A percentile compares a stretch with the other conserved stretches of the same genome.
These are phyloP conservation scores for Pyrochroa serraticornis DNA, from an alignment of 2,888 invertebrate genomes.

Conservation along the genomic window DNA sequence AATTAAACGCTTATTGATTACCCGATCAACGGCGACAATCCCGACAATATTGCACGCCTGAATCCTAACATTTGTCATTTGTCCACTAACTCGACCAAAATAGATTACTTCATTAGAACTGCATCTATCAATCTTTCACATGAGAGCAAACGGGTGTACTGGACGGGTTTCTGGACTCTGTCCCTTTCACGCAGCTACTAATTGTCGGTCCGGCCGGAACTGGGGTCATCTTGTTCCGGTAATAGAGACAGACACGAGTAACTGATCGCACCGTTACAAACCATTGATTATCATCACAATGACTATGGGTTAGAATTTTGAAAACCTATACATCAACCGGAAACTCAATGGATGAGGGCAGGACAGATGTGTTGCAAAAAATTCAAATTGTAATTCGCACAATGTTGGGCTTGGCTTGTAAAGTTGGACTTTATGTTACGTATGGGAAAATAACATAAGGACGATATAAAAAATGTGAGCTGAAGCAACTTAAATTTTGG, in stretches of 20 bases:
- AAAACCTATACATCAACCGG: neutral
- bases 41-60: neutral
- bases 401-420: neutral
- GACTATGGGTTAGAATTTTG: too few species aligned
- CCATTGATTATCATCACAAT: too few species aligned
- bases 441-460: too few species aligned
- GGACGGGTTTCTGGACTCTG: neutral
- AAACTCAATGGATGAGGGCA: neutral
- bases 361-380: neutral
- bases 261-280: neutral
- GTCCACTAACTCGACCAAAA: constrained; percentile 5
- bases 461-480: too few species aligned
- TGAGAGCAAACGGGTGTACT: constrained; percentile 2
- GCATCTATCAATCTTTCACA: constrained; percentile 7
- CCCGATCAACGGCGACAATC: neutral
- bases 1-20: neutral
- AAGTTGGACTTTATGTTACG: too few species aligned
- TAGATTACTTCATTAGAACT: constrained; percentile 5
- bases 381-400: neutral
- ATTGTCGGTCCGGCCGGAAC: neutral
- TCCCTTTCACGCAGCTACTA: neutral
- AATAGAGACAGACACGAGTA: neutral
- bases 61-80: neutral
- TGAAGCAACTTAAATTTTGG: too few species aligned
- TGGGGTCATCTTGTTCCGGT: neutral